Percentiles rank a stretch among this genome's conserved stretches.
Conservation (phyloP, 1,140 invertebrate genomes). For the Megathymus violae region DNA sequence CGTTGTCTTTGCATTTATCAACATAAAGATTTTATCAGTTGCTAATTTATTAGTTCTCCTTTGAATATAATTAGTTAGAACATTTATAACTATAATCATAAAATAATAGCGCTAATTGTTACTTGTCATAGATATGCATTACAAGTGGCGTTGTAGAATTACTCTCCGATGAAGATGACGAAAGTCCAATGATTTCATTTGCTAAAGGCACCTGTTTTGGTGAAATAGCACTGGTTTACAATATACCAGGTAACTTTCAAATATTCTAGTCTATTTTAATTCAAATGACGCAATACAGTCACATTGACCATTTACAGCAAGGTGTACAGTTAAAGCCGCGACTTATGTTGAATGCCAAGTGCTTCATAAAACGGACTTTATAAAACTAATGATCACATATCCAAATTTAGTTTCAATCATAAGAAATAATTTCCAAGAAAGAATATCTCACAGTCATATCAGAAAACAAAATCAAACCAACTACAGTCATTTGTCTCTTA, state of each 20-base stretch:
- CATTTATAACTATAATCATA: constrained; percentile 12
- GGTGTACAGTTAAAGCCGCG: constrained; percentile 78
- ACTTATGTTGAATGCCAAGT: constrained; percentile 80
- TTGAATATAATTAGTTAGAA: too few relatives aligned
- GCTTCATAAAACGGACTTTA: constrained; percentile 72
- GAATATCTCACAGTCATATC: constrained; percentile 51
- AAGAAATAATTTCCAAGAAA: constrained; percentile 56
- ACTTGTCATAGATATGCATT: constrained; percentile 64
- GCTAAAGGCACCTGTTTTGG: constrained; percentile 79
- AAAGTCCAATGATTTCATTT: constrained; percentile 82
- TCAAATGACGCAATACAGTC: constrained; percentile 4
- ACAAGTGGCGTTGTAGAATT: constrained; percentile 77
- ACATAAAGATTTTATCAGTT: too few relatives aligned
- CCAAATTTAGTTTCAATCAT: constrained; percentile 62
- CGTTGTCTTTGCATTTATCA: too few relatives aligned
- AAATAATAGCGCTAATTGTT: constrained; percentile 16
- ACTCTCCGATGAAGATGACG: constrained; percentile 79
- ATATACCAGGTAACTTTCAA: constrained; percentile 64
- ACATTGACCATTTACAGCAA: constrained; percentile 52
- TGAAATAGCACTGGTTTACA: constrained; percentile 69
- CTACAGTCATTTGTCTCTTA: constrained; percentile 52
- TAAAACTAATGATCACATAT: constrained; percentile 75
- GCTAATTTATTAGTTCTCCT: too few relatives aligned
- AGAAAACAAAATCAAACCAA: constrained; percentile 51
- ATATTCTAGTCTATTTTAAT: constrained; percentile 19